Evolutionary conservation across 92 coral and sea anemone genomes (phyloP), one percentile per base, ranked within the genome.

Genomic region (Chrysogorgia sp.): DNA sequence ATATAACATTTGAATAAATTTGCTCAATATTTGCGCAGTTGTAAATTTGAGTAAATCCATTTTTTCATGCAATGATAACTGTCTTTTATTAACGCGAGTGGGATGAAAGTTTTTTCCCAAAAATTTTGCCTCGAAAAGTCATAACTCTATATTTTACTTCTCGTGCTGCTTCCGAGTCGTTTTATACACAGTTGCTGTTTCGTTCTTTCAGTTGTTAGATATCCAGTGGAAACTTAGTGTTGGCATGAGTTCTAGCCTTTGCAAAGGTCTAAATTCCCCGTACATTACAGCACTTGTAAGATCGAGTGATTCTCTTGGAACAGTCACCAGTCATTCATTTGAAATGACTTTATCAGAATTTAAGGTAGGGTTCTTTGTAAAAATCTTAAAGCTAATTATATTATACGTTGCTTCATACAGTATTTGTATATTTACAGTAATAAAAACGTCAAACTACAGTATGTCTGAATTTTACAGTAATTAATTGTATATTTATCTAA

Each of bases 291-390:
- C 82, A 1, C 71, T 84, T 37, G 67, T 92, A 31, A 85, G 93
- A 20, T 90, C 86, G 63, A 83, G 93, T n/a, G 97, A 92, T 64
- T 87, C 98, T 2, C 90, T 96, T 61, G 98, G 98, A 7, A 80
- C 75, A 21, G 71, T 86, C 22, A 60, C 71, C 6, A 76, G 88
- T 22, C 88, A 92, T 62, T 89, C 98, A 22, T 88, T 82, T 40
- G 98, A 94, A 74, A 89, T 94, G 92, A 92, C 98, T 28, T 76
- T 94, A 33, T 82, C 87, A n/a, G 98, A 94, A 79, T 94, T 94
- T 64, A 94, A 94, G 98, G 98, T 94, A 65, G 6, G 40, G 6
- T 72, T 24, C 40, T 21, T 31, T 25, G 12, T 2, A 22, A 40
- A 20, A 2, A 19, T 35, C 40, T 5, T 37, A 24, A 40, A 57